A percentile compares a stretch with the other conserved stretches of the same genome.
phyloP scores from a whole-genome alignment of 2,113 vertebrate species.

The Lanius ludovicianus region DNA sequence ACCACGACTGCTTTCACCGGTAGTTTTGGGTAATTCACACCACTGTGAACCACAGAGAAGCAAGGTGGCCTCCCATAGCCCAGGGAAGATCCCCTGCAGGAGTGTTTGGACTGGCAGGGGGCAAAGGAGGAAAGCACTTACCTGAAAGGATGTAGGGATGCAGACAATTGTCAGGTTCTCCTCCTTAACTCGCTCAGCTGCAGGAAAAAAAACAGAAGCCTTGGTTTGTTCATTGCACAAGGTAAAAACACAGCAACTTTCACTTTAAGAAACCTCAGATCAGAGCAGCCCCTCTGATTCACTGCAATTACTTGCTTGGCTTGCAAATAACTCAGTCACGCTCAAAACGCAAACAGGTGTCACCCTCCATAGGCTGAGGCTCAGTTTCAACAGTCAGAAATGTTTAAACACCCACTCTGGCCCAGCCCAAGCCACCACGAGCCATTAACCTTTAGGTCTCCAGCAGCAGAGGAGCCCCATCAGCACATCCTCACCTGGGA shows the following conservation, averaged over 20 bases:
- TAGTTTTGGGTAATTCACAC: background rate
- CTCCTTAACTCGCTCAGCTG: constrained; percentile 90
- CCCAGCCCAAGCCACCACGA: background rate
- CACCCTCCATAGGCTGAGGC: background rate
- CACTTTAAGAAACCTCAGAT: constrained; percentile 26
- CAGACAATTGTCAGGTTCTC: constrained; percentile 92
- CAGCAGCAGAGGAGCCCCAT: background rate
- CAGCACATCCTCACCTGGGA: constrained; percentile 23
- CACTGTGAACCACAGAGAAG: fast-evolving
- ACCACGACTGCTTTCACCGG: fast-evolving
- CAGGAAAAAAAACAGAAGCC: background rate
- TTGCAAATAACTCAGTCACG: constrained; percentile 52
- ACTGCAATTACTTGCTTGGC: constrained; percentile 28
- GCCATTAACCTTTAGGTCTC: constrained; percentile 11
- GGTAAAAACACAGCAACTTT: background rate
- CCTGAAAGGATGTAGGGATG: constrained; percentile 97
- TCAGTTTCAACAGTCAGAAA: background rate
- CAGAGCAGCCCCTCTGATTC: background rate
- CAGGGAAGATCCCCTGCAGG: background rate
- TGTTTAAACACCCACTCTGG: background rate
- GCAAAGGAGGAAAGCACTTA: constrained; percentile 2
- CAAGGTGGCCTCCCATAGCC: background rate
- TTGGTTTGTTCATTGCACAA: background rate
- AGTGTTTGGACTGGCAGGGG: background rate
- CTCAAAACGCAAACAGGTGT: constrained; percentile 12